These are phyloP conservation scores for Busseola fusca DNA, from an alignment of 2,888 invertebrate species.

Conservation along the genomic window DNA sequence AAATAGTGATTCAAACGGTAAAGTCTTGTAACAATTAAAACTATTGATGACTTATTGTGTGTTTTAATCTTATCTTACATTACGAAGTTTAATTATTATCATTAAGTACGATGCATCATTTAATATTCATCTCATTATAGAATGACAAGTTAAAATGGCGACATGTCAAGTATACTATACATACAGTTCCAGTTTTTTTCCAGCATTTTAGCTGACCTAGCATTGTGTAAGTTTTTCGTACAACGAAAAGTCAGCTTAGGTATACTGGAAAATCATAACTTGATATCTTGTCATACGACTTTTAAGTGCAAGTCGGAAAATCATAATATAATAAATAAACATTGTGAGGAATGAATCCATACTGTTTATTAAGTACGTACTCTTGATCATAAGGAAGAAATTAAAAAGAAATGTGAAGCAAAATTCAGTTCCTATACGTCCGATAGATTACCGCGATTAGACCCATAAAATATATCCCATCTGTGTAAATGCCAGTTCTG, in stretches of 20 bases:
- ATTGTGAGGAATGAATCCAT: not conserved
- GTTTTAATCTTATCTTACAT: constrained; percentile 14
- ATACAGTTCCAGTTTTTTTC: too few relatives aligned
- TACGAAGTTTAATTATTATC: too few relatives aligned
- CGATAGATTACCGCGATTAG: not conserved
- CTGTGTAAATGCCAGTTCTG: not conserved
- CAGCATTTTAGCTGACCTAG: too few relatives aligned
- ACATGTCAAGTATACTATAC: too few relatives aligned
- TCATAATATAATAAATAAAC: not conserved
- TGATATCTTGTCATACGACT: too few relatives aligned
- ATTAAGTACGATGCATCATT: not conserved
- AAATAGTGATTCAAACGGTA: constrained; percentile 66
- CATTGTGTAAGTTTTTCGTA: too few relatives aligned
- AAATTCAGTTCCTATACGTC: not conserved
- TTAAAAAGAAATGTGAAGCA: not conserved
- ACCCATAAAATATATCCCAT: not conserved
- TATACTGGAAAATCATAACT: too few relatives aligned
- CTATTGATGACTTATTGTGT: not conserved
- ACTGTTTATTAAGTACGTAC: not conserved
- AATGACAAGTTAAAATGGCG: not conserved
- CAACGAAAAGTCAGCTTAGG: too few relatives aligned
- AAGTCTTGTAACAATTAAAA: constrained; percentile 67
- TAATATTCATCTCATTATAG: constrained; percentile 1
- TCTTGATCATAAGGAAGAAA: too few relatives aligned
- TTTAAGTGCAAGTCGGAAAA: too few relatives aligned